Evolutionary conservation across 2,797 vertebrate genomes (phyloP).

Genomic region (Monodelphis domestica): DNA sequence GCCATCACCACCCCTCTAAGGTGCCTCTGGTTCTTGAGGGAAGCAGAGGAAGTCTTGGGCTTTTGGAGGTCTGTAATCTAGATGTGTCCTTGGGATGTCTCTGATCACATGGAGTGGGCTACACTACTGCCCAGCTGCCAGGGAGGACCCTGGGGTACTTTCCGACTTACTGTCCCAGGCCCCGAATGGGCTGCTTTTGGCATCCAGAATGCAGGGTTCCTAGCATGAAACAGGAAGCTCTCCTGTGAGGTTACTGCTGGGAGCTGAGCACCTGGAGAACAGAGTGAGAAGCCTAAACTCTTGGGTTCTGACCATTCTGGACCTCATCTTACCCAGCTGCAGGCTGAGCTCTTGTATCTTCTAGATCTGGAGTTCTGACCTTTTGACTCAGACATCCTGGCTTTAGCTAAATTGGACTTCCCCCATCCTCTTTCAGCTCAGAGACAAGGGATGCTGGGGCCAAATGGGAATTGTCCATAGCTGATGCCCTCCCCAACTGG

Average conservation of each 20-base stretch:
- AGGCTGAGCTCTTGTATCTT: neutral
- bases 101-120: conserved; percentile 62
- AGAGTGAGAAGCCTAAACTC: too few relatives aligned
- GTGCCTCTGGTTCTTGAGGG: neutral
- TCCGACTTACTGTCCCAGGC: neutral
- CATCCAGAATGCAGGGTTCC: too few relatives aligned
- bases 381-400: neutral
- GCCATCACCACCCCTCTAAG: neutral
- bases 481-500: neutral
- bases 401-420: neutral
- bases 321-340: too few relatives aligned
- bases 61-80: neutral
- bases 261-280: neutral
- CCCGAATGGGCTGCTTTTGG: neutral
- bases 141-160: conserved; percentile 41
- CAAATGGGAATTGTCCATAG: neutral
- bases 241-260: neutral
- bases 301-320: neutral
- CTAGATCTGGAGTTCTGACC: neutral
- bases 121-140: conserved; percentile 32
- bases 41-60: neutral
- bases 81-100: neutral
- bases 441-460: neutral
- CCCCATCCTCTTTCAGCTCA: neutral
- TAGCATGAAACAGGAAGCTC: neutral